Base-by-base conservation (phyloP, 1,140 invertebrate genomes). In the Drosophila ironensis region DNA sequence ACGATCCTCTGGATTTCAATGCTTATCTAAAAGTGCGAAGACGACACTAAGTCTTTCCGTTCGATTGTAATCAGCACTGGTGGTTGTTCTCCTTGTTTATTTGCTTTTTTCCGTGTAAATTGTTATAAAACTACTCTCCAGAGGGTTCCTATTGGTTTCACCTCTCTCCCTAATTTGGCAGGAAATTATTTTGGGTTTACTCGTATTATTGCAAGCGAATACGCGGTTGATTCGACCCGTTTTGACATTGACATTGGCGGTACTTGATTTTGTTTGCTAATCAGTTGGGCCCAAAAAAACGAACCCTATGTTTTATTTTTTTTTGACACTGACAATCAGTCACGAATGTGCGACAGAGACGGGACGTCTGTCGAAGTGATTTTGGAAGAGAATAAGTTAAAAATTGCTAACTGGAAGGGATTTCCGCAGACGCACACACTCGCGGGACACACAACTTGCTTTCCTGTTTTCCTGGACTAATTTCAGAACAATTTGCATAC, bases 391-490 rank as follows among this genome's bases (percentile, higher is more conserved):
- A 54, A 63, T 48, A 70, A 59, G 42, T 77, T 57, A 68, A 57
- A 37, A 77, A 73, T 56, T 67, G 57, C 57, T 53, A 66, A 74
- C 66, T 78, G 76, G 63, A 82, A 69, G 37, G 64, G 37, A 61
- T 52, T 42, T 57, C 44, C 44, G 30, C 35, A 50, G 28, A 46
- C 44, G 30, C 35, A 50, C 38, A 46, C 22, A 19, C 25, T 30
- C 45, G 45, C 12, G 7, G 63, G 27, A n/a, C n/a, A n/a, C n/a
- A n/a, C n/a, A n/a, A n/a, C n/a, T n/a, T n/a, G n/a, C n/a, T n/a
- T n/a, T n/a, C n/a, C n/a, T n/a, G n/a, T 20, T 24, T 47, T 57
- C n/a, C 6, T 66, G 19, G 11, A 9, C 4, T 37, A 41, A 25
- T 19, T 51, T 48, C 28, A 41, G 16, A 16, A 8, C 11, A 33